Base-by-base conservation (phyloP, 2,113 vertebrate genomes). In the Barbus barbus region DNA sequence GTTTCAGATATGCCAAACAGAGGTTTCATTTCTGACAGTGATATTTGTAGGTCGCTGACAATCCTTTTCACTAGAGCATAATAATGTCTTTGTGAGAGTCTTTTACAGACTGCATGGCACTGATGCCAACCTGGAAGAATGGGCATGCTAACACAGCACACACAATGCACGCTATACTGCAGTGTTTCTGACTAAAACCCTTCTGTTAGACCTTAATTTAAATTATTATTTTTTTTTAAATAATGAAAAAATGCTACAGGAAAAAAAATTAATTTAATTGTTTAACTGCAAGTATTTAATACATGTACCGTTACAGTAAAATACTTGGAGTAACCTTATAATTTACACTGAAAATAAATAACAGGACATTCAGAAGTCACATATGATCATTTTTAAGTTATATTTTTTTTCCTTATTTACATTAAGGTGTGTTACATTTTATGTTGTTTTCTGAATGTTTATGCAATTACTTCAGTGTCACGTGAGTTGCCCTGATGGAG, bases 31-130 rank as follows among this genome's bases (percentile, higher is more conserved):
- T 91, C 87, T 84, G 84, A 84, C 24, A 67, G 76, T 65, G 83
- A 83, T 73, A 88, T 86, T 90, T 92, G 71, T 81, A 87, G 85
- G 85, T 69, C 6, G 87, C 81, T 89, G 87, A 92, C 86, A 91
- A 88, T 38, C 81, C 53, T 84, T 87, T 91, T 90, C 85, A 91
- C 22, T 33, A 18, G 72, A 41, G 56, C 61, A 86, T 87, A 84
- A 91, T 88, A 86, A 80, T 77, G 84, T 90, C 85, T 86, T 89
- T 94, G 91, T 90, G 69, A 36, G 33, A 48, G 61, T 73, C 74
- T 83, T 61, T 74, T 41, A 67, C 58, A 65, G 77, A 74, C 82
- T 83, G 71, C 36, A 53, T 33, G 22, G 83, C 84, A 83, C 56
- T 79, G 75, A 75, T 65, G 72, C 74, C 41, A 81, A 65, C n/a